Evolutionary conservation across 2,113 vertebrate species (phyloP), one percentile per base, ranked within the genome.

Genomic region (Peromyscus maniculatus): DNA sequence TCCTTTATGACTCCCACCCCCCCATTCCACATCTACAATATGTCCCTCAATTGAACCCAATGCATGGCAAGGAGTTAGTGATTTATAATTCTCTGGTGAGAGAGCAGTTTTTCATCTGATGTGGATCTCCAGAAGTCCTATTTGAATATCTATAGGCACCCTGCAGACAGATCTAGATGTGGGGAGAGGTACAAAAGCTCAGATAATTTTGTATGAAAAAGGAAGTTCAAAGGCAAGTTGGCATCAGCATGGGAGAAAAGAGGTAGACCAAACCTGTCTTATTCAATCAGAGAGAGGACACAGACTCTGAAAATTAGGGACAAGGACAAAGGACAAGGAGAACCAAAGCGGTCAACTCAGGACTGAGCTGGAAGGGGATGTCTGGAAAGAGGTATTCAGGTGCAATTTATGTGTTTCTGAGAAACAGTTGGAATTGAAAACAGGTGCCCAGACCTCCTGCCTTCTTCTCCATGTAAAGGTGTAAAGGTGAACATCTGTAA

Each of bases 51-150:
- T 93, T 78, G 72, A 91, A 88, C 83, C 26, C 64, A 16, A 19
- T n/a, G 59, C 86, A 92, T 83, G 55, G 62, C 33, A 64, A n/a
- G 69, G 71, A 79, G 59, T 36, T 46, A 33, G 52, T 69, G 49
- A 94, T 94, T 91, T 49, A 90, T 91, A 31, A 83, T 89, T 95
- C 89, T 91, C 69, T 59, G 33, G 52, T 39, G 55, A 97, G 92
- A 95, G 74, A 78, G 21, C 75, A 52, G 24, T 74, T 89, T 89
- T 46, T 64, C 91, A 87, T 97, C 80, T 95, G 96, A 93, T 64
- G 66, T 66, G 3, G 36, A n/a, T 74, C 97, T 97, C 97, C 28
- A 95, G 91, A 97, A 97, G 84, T 97, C 94, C 75, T 52, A 94
- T 97, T 96, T 97, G 95, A 96, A 97, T 91, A 92, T 94, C 93